Base-by-base conservation (phyloP, 2,113 vertebrate genomes). In the Numenius arquata region DNA sequence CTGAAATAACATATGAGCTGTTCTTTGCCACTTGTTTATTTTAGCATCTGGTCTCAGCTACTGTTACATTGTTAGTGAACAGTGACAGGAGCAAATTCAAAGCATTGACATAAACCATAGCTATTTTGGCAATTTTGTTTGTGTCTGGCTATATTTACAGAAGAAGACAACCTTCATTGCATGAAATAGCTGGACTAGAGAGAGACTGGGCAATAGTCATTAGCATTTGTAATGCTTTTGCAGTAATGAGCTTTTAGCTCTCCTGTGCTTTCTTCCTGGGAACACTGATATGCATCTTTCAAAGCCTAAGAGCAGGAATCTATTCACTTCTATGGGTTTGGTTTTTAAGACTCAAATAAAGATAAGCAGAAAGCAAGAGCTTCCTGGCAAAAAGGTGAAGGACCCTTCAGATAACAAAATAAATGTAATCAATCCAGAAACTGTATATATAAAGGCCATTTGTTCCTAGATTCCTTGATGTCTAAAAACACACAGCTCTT, bases 31-130 rank as follows among this genome's bases (percentile, higher is more conserved):
- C 67, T 88, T 75, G 25, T 85, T 92, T 95, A 59, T 61, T 88
- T 79, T 48, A 85, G 66, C 80, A 79, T 89, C 62, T 95, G 89
- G n/a, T 91, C 86, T 82, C 84, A 91, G 84, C 62, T 88, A 62
- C 89, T 61, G 38, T 43, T 66, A 23, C 43, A 40, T 68, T 83
- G 65, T 27, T 75, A 59, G 73, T 22, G 75, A 93, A 25, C 58
- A 88, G 48, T 41, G 67, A 66, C 75, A 92, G 40, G 76, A 87
- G 25, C 41, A 91, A 79, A 43, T 67, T 71, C 82, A 95, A 89
- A 89, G 41, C 55, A 53, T 12, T 82, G 71, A 87, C 50, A 68
- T 77, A 73, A 90, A 70, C 38, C 77, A 56, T 14, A 59, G 29
- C 21, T 87, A 12, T 1, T 71, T 78, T 58, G 59, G 56, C 30